Percentiles rank a stretch among this genome's conserved stretches.
Evolutionary conservation across 2,797 vertebrate genomes (phyloP).

Genomic region (Pangasius krempfi): DNA sequence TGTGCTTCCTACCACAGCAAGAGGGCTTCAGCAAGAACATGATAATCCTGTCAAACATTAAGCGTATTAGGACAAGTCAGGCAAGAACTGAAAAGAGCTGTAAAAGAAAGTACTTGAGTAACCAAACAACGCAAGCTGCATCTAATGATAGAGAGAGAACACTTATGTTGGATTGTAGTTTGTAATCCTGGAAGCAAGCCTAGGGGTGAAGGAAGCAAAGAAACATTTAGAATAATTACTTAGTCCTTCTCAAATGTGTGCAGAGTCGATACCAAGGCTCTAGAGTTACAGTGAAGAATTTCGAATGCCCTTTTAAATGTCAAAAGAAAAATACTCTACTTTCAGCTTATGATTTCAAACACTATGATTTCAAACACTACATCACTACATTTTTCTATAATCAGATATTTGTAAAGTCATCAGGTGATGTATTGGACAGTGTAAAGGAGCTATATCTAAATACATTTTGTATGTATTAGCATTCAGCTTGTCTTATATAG

Average conservation of each 20-base stretch:
- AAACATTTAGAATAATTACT: constrained; percentile 15
- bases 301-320: background rate
- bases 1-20: background rate
- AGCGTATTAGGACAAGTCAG: background rate
- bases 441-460: background rate
- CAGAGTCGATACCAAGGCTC: background rate
- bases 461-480: too few relatives aligned
- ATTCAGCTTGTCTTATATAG: background rate
- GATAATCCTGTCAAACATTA: constrained; percentile 6
- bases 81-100: background rate
- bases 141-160: constrained; percentile 31
- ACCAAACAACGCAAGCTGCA: constrained; percentile 10
- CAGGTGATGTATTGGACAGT: background rate
- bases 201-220: constrained; percentile 1
- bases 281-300: background rate
- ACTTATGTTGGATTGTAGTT: constrained; percentile 43
- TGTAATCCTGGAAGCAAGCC: constrained; percentile 40
- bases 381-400: background rate
- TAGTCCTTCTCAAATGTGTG: background rate
- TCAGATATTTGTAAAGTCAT: background rate
- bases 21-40: background rate
- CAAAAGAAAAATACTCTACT: background rate
- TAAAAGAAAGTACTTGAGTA: background rate
- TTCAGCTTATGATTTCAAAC: too few relatives aligned
- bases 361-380: background rate